A percentile compares a stretch with the other conserved stretches of the same genome.
Evolutionary conservation across 1,140 invertebrate species (phyloP).

Genomic region (Drosophila pandora): DNA sequence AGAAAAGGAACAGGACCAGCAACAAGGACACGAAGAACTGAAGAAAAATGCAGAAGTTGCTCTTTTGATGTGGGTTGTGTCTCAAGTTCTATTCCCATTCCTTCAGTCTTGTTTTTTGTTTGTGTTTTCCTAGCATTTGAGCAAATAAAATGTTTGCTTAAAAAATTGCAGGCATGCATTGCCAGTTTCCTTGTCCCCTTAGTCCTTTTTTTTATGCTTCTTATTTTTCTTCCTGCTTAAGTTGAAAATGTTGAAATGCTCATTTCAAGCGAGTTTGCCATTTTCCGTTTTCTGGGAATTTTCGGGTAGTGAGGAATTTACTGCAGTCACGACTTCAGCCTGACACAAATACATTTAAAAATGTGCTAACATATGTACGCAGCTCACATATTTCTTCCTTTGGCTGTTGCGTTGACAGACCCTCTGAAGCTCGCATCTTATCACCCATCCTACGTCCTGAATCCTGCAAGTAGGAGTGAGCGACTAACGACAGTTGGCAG

Average conservation of each 20-base stretch:
- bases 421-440: conserved; percentile 6
- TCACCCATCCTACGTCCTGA: conserved; percentile 14
- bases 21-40: conserved; percentile 11
- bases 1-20: conserved; percentile 8
- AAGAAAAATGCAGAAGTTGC: conserved; percentile 51
- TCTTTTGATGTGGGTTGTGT: conserved; percentile 69
- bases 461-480: conserved; percentile 10
- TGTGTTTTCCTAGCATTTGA: conserved; percentile 39
- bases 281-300: conserved; percentile 44
- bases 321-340: conserved; percentile 69
- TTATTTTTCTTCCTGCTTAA: conserved; percentile 23
- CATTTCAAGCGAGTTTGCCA: conserved; percentile 46
- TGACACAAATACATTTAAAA: conserved; percentile 74
- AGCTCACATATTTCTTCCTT: conserved; percentile 45
- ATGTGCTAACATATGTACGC: conserved; percentile 63
- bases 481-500: conserved; percentile 44
- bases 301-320: conserved; percentile 65
- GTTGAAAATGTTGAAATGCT: conserved; percentile 66
- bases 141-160: conserved; percentile 79
- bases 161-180: conserved; percentile 76
- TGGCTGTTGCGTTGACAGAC: conserved; percentile 33
- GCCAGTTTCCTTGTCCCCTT: conserved; percentile 25
- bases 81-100: conserved; percentile 48
- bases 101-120: neutral
- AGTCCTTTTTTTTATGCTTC: neutral